Base-by-base conservation (phyloP, 2,113 vertebrate species). In the Strix aluco region DNA sequence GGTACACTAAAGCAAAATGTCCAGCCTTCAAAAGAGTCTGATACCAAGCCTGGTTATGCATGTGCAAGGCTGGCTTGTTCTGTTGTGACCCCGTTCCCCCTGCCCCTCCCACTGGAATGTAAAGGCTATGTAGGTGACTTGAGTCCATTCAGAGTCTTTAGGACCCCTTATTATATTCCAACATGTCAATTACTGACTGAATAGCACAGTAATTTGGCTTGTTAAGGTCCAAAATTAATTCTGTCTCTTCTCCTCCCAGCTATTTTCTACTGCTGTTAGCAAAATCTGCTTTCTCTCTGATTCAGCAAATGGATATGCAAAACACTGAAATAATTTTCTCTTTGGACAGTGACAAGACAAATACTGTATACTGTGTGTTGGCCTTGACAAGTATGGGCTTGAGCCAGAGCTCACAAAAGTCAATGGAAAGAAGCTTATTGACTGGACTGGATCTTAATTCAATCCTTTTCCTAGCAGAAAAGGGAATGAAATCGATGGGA, bases 201-300 rank as follows among this genome's bases (percentile, higher is more conserved):
- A 42, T 71, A 86, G 72, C 54, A 80, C 52, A 67, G 59, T 78
- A 84, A 94, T 71, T 84, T 84, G 38, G 38, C 51, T 74, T 88
- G 74, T 71, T 62, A 78, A 58, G 29, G 27, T 78, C n/a, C 29
- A 47, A 87, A 92, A 95, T 88, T 70, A 83, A 78, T 94, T 94
- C 51, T 47, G 11, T 65, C 40, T 65, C 22, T 58, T 91, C 15
- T 94, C 54, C 54, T 94, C 49, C 40, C 40, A 81, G 63, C 59
- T 84, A 34, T 84, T 78, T 95, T 86, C 70, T 81, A 49, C 32
- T 62, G 46, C 51, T 71, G 42, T 79, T 93, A 22, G 29, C 29
- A 83, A 92, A 94, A 93, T 77, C 46, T 62, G 14, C 38, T 83
- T 92, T 54, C 47, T 72, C 58, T 80, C 51, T 52, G 38, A 78